A percentile compares a stretch with the other conserved stretches of the same genome.
phyloP scores from a whole-genome alignment of 2,888 invertebrate genomes.

The Panzeria rudis region DNA sequence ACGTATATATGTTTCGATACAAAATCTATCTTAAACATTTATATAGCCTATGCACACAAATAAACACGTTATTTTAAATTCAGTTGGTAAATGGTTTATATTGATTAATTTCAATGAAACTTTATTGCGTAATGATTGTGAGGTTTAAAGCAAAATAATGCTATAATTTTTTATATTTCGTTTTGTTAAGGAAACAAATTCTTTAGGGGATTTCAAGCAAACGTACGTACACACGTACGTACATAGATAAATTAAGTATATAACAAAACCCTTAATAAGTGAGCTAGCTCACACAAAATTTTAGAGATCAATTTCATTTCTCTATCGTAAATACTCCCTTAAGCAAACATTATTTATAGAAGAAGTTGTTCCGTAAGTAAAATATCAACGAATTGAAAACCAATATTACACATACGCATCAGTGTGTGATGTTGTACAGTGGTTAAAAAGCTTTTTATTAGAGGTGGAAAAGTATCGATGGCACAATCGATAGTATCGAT shows the following conservation, averaged over 20 bases:
- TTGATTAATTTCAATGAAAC: slow-evolving; percentile 57
- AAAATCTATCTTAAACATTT: no score
- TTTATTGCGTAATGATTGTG: slow-evolving; percentile 38
- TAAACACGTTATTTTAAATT: neutral
- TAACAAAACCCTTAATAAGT: neutral
- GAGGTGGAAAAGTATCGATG: no score
- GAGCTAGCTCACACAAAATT: neutral
- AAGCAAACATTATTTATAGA: slow-evolving; percentile 61
- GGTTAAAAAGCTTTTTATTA: neutral
- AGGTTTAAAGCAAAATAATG: slow-evolving; percentile 38
- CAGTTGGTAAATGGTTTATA: slow-evolving; percentile 13
- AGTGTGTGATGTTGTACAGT: neutral
- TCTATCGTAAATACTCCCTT: slow-evolving; percentile 62
- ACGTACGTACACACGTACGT: neutral
- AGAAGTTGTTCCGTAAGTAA: slow-evolving; percentile 37
- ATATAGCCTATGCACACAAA: no score
- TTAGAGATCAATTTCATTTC: slow-evolving; percentile 62
- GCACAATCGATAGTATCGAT: no score
- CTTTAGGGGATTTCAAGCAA: slow-evolving; percentile 54
- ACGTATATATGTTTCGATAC: no score
- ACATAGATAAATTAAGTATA: neutral
- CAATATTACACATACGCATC: slow-evolving; percentile 19
- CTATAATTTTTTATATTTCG: slow-evolving; percentile 25
- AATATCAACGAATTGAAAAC: slow-evolving; percentile 26
- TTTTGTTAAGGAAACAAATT: slow-evolving; percentile 19